Evolutionary conservation across 2,797 vertebrate species (phyloP).

Genomic region (Lophius americanus): DNA sequence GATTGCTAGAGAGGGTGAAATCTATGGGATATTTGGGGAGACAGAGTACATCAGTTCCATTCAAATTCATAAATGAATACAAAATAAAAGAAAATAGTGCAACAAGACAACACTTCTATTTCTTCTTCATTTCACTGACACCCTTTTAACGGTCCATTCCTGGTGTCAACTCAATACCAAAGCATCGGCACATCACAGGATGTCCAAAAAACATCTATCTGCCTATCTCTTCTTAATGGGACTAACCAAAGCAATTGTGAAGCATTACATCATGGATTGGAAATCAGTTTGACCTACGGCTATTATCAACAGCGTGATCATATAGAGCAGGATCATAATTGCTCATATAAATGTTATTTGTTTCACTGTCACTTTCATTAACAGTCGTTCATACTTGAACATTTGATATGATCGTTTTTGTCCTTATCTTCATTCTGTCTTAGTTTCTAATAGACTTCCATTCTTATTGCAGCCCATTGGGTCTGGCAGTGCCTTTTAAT

Average conservation of each 20-base stretch:
- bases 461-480: slow-evolving; percentile 6
- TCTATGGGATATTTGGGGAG: slow-evolving; percentile 15
- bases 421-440: not conserved
- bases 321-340: slow-evolving; percentile 11
- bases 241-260: slow-evolving; percentile 7
- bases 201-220: too few species aligned
- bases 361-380: not conserved
- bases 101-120: slow-evolving; percentile 30
- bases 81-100: not conserved
- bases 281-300: slow-evolving; percentile 15
- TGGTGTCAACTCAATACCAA: too few species aligned
- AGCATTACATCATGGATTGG: slow-evolving; percentile 35
- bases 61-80: not conserved
- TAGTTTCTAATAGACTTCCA: not conserved
- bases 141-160: not conserved
- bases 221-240: slow-evolving; percentile 11
- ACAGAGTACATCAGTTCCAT: slow-evolving; percentile 6
- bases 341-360: slow-evolving; percentile 6
- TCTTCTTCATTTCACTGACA: slow-evolving; percentile 14
- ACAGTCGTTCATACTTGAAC: not conserved
- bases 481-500: slow-evolving; percentile 1
- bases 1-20: slow-evolving; percentile 11
- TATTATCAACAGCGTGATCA: slow-evolving; percentile 24
- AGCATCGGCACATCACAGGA: too few species aligned
- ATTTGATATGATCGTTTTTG: slow-evolving; percentile 1